Conservation (phyloP, 2,888 invertebrate species). For the Drosophila picticornis region DNA sequence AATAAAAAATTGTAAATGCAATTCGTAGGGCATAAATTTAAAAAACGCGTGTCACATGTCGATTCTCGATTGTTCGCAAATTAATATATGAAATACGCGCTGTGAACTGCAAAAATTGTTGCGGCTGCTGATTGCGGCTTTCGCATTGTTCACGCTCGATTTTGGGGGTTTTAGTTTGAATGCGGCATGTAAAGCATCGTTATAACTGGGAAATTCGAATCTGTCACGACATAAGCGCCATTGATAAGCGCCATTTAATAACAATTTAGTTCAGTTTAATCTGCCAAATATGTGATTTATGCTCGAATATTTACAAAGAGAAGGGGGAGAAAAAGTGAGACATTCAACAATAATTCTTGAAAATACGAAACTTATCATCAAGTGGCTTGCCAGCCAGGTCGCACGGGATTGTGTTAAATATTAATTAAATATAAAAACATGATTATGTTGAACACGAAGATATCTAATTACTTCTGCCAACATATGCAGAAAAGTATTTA, state of each 20-base stretch:
- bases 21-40: slow-evolving; percentile 81
- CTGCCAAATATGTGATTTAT: slow-evolving; percentile 21
- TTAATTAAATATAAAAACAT: neutral
- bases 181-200: slow-evolving; percentile 21
- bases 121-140: slow-evolving; percentile 54
- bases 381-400: neutral
- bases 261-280: slow-evolving; percentile 27
- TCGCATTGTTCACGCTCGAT: slow-evolving; percentile 28
- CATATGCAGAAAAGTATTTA: neutral
- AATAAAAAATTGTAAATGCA: slow-evolving; percentile 70
- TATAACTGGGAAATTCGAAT: slow-evolving; percentile 30
- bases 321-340: neutral
- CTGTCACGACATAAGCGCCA: slow-evolving; percentile 18
- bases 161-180: slow-evolving; percentile 22
- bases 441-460: neutral
- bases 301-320: neutral
- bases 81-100: slow-evolving; percentile 78
- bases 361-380: neutral
- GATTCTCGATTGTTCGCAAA: slow-evolving; percentile 84
- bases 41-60: slow-evolving; percentile 83
- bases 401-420: too few species aligned
- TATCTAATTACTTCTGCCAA: neutral
- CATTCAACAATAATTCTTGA: neutral
- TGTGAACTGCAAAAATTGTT: slow-evolving; percentile 31
- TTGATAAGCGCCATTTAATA: slow-evolving; percentile 36